These are phyloP conservation scores for Piliocolobus tephrosceles DNA, from an alignment of 2,113 vertebrate genomes.

Conservation along the genomic window DNA sequence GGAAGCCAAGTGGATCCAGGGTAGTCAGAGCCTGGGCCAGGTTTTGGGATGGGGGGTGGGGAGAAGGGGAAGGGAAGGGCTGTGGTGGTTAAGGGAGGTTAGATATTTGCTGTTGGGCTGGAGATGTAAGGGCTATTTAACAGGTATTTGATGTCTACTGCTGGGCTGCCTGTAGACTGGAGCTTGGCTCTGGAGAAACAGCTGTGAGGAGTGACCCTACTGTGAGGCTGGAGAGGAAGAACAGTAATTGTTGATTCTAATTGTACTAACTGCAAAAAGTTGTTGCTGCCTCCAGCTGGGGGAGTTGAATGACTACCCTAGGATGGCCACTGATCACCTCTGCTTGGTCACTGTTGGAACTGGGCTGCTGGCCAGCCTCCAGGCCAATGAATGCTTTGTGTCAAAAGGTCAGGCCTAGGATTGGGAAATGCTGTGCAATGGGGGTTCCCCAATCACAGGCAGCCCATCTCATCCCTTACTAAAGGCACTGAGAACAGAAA, in stretches of 20 bases:
- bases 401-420: background rate
- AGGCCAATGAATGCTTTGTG: background rate
- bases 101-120: background rate
- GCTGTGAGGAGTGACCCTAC: background rate
- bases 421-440: background rate
- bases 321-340: background rate
- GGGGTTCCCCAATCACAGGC: background rate
- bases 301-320: background rate
- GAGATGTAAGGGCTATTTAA: background rate
- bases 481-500: background rate
- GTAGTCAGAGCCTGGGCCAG: background rate
- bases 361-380: background rate
- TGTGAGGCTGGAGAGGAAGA: rapidly evolving
- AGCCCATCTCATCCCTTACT: background rate
- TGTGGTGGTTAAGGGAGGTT: background rate
- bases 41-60: background rate
- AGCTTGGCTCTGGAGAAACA: background rate
- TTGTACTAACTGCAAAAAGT: background rate
- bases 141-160: background rate
- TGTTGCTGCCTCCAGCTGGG: background rate
- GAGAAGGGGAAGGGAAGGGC: background rate
- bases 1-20: background rate
- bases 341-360: background rate
- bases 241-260: too few relatives aligned
- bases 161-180: background rate